Conservation (phyloP, 1,140 invertebrate species). For the Brevipalpus yothersi region DNA sequence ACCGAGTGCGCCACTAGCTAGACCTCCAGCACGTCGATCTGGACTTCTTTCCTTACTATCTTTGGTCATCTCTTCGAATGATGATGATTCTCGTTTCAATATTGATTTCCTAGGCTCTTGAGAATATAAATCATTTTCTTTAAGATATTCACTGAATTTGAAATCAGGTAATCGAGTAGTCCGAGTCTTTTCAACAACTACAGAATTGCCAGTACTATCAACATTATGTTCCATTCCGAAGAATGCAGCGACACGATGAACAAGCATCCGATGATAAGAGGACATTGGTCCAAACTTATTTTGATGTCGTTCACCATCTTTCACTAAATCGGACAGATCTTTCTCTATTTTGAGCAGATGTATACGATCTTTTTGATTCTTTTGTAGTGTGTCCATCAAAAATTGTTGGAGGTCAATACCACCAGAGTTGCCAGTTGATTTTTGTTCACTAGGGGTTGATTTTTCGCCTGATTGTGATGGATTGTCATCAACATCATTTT, state of each 20-base stretch:
- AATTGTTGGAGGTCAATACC: slow-evolving; percentile 55
- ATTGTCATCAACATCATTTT: too few relatives aligned
- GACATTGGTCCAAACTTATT: slow-evolving; percentile 70
- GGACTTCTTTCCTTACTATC: slow-evolving; percentile 14
- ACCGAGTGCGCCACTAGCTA: neutral
- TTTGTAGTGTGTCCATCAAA: slow-evolving; percentile 67
- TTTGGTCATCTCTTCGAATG: slow-evolving; percentile 35
- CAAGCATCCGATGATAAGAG: slow-evolving; percentile 80
- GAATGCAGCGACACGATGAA: slow-evolving; percentile 70
- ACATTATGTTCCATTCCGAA: slow-evolving; percentile 85
- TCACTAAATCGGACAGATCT: slow-evolving; percentile 53
- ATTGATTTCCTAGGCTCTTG: slow-evolving; percentile 44
- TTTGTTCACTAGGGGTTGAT: too few relatives aligned
- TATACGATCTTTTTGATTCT: slow-evolving; percentile 58
- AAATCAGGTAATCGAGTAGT: slow-evolving; percentile 32
- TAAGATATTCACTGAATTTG: slow-evolving; percentile 20
- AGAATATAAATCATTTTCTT: slow-evolving; percentile 12
- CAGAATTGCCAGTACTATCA: slow-evolving; percentile 53
- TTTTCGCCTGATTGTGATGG: too few relatives aligned
- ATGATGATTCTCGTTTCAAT: slow-evolving; percentile 50
- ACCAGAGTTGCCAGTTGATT: too few relatives aligned
- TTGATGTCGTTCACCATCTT: slow-evolving; percentile 50
- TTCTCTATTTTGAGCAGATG: slow-evolving; percentile 63
- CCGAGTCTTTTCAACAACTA: slow-evolving; percentile 52
- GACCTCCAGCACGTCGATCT: slow-evolving; percentile 24